Conservation (phyloP, 2,888 invertebrate species). For the Rapana venosa region DNA sequence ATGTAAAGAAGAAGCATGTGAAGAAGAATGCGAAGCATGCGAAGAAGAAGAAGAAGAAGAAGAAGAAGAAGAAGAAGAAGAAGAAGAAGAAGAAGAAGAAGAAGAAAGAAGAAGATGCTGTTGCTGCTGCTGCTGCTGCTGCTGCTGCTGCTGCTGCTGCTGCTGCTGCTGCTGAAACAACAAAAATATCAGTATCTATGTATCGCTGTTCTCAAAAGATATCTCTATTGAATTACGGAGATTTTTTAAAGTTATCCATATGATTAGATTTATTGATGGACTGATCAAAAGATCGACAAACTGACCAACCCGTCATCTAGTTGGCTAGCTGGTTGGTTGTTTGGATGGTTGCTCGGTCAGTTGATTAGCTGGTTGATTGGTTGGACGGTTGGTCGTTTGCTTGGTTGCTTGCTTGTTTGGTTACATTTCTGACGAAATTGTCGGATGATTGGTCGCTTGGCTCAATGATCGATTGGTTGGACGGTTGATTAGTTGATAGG, state of each 20-base stretch:
- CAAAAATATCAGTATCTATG: background rate
- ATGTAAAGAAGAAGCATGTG: too few relatives aligned
- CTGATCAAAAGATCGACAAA: background rate
- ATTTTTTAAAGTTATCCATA: too few relatives aligned
- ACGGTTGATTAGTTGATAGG: background rate
- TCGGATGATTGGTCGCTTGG: too few relatives aligned
- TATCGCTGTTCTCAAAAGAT: background rate
- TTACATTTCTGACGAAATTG: background rate
- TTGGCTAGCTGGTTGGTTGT: background rate
- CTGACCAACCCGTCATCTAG: background rate
- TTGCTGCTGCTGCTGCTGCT: too few relatives aligned
- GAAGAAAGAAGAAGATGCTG: too few relatives aligned
- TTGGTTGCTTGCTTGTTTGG: background rate
- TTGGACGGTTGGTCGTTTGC: background rate
- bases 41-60: too few relatives aligned
- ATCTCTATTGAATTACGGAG: too few relatives aligned
- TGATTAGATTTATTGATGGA: too few relatives aligned
- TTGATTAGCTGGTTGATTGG: background rate
- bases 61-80: too few relatives aligned
- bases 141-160: too few relatives aligned
- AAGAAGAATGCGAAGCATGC: too few relatives aligned
- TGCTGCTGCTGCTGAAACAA: background rate
- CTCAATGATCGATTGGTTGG: background rate
- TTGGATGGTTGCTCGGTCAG: background rate
- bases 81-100: too few relatives aligned